These are phyloP conservation scores for Drosophila tropicalis DNA, from an alignment of 1,140 invertebrate genomes.

Conservation along the genomic window DNA sequence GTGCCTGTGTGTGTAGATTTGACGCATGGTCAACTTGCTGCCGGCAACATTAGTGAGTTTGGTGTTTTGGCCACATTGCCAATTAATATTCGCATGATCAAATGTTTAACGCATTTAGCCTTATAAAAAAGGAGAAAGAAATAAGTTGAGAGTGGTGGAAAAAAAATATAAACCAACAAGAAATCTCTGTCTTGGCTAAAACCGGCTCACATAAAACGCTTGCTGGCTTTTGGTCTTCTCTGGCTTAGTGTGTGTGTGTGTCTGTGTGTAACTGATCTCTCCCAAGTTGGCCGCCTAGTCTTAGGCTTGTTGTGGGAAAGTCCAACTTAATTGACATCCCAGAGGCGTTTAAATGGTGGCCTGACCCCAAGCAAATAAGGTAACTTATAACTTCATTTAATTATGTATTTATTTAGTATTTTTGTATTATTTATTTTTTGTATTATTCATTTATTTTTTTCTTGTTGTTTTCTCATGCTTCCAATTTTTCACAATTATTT, in stretches of 20 bases:
- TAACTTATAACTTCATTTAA: constrained; percentile 59
- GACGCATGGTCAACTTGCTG: constrained; percentile 64
- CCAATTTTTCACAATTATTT: constrained; percentile 17
- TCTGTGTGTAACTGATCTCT: constrained; percentile 72
- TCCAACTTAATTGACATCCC: constrained; percentile 69
- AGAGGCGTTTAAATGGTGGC: constrained; percentile 53
- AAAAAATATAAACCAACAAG: constrained; percentile 60
- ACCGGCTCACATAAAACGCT: constrained; percentile 72
- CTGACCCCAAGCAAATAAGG: constrained; percentile 49
- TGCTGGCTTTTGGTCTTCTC: constrained; percentile 60
- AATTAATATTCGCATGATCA: constrained; percentile 82
- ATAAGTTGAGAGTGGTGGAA: not conserved
- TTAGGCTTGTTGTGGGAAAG: constrained; percentile 69
- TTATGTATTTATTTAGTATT: constrained; percentile 77
- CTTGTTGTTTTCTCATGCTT: constrained; percentile 25
- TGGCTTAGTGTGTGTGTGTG: constrained; percentile 63
- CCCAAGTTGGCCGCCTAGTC: constrained; percentile 7
- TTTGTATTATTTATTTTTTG: constrained; percentile 35
- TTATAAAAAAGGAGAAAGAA: constrained; percentile 53
- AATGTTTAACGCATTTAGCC: constrained; percentile 81
- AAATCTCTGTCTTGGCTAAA: constrained; percentile 35
- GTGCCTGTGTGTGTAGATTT: constrained; percentile 50
- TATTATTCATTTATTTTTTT: constrained; percentile 39
- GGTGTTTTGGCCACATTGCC: constrained; percentile 65
- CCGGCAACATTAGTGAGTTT: constrained; percentile 66